Conservation (phyloP, 2,113 vertebrate species). For the Pimephales promelas region DNA sequence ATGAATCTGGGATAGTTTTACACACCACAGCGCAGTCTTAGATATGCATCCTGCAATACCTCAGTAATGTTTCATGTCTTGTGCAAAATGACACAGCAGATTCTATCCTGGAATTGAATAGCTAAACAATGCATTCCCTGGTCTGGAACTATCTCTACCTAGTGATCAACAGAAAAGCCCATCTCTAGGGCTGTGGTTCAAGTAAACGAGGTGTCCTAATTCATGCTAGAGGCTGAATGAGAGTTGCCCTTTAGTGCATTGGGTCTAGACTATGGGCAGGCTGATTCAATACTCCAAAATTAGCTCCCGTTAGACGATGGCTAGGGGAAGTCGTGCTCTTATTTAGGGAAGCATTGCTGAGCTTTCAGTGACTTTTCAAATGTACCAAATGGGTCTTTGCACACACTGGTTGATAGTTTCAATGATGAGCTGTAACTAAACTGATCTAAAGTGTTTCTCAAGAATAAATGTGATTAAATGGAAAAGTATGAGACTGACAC, state of each 20-base stretch:
- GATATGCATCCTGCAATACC: constrained; percentile 37
- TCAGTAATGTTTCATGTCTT: constrained; percentile 24
- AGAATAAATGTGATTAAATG: neutral
- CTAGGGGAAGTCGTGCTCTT: constrained; percentile 56
- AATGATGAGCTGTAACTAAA: neutral
- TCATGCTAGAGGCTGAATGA: constrained; percentile 5
- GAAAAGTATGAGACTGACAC: neutral
- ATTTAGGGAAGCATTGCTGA: constrained; percentile 46
- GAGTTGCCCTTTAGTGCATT: constrained; percentile 46
- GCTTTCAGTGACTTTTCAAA: neutral
- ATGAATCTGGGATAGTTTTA: constrained; percentile 58
- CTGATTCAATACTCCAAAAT: constrained; percentile 60
- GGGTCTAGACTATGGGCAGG: constrained; percentile 36
- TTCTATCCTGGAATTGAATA: neutral
- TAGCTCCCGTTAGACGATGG: constrained; percentile 41
- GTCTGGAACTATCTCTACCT: neutral
- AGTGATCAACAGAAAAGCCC: neutral
- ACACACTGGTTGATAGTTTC: neutral
- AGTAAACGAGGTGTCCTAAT: neutral
- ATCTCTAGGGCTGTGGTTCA: neutral
- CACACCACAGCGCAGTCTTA: constrained; percentile 11
- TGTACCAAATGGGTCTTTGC: neutral
- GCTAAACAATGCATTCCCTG: neutral
- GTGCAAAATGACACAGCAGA: constrained; percentile 11
- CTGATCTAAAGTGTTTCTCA: neutral